phyloP scores from a whole-genome alignment of 2,888 invertebrate species.

The Andrena flavipes region DNA sequence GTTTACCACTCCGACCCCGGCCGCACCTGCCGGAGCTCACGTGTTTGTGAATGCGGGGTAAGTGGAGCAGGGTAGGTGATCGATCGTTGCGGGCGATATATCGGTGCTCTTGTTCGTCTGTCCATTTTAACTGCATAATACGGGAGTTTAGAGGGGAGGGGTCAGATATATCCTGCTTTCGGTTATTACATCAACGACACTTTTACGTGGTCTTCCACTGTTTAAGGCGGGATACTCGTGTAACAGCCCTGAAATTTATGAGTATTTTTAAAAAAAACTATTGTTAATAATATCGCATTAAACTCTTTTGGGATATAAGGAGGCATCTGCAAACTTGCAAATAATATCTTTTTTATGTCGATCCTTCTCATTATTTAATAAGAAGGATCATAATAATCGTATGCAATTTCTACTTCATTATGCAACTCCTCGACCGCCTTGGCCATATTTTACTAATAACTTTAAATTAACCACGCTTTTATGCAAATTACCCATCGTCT shows the following conservation, averaged over 20 bases:
- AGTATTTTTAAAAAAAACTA: too few relatives aligned
- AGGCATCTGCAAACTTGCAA: too few relatives aligned
- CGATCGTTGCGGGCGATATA: slow-evolving; percentile 63
- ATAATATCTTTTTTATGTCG: too few relatives aligned
- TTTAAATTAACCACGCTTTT: neutral
- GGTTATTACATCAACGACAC: neutral
- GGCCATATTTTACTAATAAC: neutral
- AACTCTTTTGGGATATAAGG: too few relatives aligned
- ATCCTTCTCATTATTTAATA: too few relatives aligned
- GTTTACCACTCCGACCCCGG: slow-evolving; percentile 4
- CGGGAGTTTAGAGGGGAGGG: slow-evolving; percentile 10
- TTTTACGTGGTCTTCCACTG: neutral
- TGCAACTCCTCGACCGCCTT: neutral
- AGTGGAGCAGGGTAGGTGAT: slow-evolving; percentile 52
- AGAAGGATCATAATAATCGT: neutral
- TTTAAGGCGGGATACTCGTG: neutral
- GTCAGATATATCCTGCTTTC: slow-evolving; percentile 40
- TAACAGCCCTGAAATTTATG: too few relatives aligned
- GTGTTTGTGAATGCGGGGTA: slow-evolving; percentile 50
- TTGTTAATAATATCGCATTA: too few relatives aligned
- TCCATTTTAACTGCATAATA: slow-evolving; percentile 59
- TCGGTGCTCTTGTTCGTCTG: slow-evolving; percentile 55
- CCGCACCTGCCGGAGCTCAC: neutral
- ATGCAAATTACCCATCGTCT: neutral
- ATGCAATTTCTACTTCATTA: neutral